A percentile compares a stretch with the other conserved stretches of the same genome.
Evolutionary conservation across 1,140 invertebrate species (phyloP).

Genomic region (Doryteuthis pealeii): DNA sequence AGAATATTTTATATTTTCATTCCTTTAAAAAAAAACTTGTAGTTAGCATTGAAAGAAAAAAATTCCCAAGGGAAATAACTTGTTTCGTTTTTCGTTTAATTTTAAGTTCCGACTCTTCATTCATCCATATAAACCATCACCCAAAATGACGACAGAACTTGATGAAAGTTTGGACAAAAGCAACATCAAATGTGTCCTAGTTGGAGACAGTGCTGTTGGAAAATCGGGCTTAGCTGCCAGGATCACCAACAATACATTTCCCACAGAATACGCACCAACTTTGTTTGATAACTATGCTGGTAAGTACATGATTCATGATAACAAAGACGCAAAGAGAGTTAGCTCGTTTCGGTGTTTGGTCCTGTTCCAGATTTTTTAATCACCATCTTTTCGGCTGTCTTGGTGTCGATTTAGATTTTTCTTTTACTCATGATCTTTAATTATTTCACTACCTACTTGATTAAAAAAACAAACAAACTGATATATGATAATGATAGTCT

Average conservation of each 20-base stretch:
- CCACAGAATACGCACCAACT: constrained; percentile 42
- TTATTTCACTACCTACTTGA: too few species aligned
- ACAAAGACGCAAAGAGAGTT: too few species aligned
- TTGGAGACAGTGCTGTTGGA: constrained; percentile 89
- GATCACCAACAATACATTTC: constrained; percentile 40
- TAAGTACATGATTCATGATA: constrained; percentile 22
- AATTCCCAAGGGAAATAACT: not conserved
- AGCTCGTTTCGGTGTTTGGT: too few species aligned
- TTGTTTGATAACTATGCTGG: constrained; percentile 48
- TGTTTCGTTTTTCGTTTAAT: not conserved
- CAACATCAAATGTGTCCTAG: constrained; percentile 85
- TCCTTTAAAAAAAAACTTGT: too few species aligned
- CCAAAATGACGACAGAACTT: constrained; percentile 27
- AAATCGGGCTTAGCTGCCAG: constrained; percentile 44
- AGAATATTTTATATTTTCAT: too few species aligned
- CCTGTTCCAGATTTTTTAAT: too few species aligned
- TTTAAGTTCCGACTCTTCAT: not conserved
- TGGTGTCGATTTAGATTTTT: too few species aligned
- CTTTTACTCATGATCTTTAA: too few species aligned
- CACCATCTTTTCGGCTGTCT: too few species aligned
- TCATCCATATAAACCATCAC: not conserved
- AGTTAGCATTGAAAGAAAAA: too few species aligned
- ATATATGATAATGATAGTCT: too few species aligned
- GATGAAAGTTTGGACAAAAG: constrained; percentile 33
- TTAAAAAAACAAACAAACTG: too few species aligned